Evolutionary conservation across 2,888 invertebrate species (phyloP).

Genomic region (Coenonympha arcania): DNA sequence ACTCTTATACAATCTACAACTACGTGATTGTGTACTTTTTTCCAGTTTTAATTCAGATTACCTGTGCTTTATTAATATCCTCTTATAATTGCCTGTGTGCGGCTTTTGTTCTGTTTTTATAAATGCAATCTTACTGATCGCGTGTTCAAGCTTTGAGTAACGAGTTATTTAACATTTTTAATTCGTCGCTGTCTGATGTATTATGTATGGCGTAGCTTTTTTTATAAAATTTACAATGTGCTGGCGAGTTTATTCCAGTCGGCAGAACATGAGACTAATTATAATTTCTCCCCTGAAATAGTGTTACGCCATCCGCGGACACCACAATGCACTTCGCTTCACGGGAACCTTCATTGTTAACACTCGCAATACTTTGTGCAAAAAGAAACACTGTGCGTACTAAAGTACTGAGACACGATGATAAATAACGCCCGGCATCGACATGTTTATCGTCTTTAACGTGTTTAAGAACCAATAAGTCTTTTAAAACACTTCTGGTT

Average conservation of each 20-base stretch:
- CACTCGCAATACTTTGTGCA: constrained; percentile 24
- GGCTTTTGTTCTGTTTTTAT: constrained; percentile 21
- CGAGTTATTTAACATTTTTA: constrained; percentile 8
- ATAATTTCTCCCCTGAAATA: constrained; percentile 8
- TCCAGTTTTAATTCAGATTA: not conserved
- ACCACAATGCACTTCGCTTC: constrained; percentile 29
- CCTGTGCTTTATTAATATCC: constrained; percentile 1
- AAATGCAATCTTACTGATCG: constrained; percentile 1
- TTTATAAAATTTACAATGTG: not conserved
- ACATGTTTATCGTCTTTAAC: constrained; percentile 28
- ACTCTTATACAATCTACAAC: not conserved
- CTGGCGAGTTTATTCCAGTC: not conserved
- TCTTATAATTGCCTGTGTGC: constrained; percentile 20
- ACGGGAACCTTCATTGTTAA: constrained; percentile 34
- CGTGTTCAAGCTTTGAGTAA: constrained; percentile 7
- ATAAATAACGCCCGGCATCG: constrained; percentile 15
- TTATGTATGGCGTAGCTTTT: constrained; percentile 6
- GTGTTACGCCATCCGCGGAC: constrained; percentile 5
- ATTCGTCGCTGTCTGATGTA: constrained; percentile 2
- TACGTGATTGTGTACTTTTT: not conserved
- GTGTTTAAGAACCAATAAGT: not conserved
- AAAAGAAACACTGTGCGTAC: constrained; percentile 10
- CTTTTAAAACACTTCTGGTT: constrained; percentile 12
- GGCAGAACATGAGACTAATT: constrained; percentile 16
- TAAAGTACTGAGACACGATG: not conserved